Conservation (phyloP, 2,888 invertebrate species). For the Tenthredo scrophulariae region DNA sequence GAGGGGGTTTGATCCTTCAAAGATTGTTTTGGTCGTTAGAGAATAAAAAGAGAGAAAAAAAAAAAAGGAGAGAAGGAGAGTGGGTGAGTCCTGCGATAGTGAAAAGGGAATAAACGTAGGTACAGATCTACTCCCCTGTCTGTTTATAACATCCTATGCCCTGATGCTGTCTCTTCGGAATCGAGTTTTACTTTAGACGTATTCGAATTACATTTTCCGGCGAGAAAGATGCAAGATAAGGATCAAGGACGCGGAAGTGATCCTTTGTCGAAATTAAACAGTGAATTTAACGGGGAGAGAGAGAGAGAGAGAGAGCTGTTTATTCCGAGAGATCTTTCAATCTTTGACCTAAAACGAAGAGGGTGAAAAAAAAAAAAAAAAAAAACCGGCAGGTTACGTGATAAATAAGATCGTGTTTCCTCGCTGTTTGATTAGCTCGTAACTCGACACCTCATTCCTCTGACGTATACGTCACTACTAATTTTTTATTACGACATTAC, state of each 20-base stretch:
- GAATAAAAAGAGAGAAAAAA: not conserved
- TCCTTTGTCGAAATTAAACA: conserved; percentile 32
- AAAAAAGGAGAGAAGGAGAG: not conserved
- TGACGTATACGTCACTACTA: conserved; percentile 4
- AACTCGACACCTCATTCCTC: conserved; percentile 21
- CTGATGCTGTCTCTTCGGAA: not conserved
- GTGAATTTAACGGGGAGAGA: not conserved
- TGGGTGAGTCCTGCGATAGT: not conserved
- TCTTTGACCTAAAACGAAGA: conserved; percentile 16
- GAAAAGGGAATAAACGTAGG: not conserved
- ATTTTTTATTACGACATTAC: conserved; percentile 37
- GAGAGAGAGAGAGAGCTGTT: not conserved
- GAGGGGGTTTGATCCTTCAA: not conserved
- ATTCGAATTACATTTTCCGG: conserved; percentile 17
- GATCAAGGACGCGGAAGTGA: not conserved
- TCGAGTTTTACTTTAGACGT: not conserved
- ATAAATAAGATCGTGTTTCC: conserved; percentile 33
- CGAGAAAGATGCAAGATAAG: not conserved
- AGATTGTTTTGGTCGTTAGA: conserved; percentile 26
- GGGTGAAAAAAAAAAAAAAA: not conserved
- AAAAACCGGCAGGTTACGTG: not conserved
- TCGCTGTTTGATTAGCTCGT: conserved; percentile 21
- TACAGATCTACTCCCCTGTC: not conserved
- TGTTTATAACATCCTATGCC: not conserved
- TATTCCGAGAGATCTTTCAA: conserved; percentile 10